Percentiles rank a stretch among this genome's conserved stretches.
Evolutionary conservation across 2,797 vertebrate genomes (phyloP).

Genomic region (Galagoides demidoff): DNA sequence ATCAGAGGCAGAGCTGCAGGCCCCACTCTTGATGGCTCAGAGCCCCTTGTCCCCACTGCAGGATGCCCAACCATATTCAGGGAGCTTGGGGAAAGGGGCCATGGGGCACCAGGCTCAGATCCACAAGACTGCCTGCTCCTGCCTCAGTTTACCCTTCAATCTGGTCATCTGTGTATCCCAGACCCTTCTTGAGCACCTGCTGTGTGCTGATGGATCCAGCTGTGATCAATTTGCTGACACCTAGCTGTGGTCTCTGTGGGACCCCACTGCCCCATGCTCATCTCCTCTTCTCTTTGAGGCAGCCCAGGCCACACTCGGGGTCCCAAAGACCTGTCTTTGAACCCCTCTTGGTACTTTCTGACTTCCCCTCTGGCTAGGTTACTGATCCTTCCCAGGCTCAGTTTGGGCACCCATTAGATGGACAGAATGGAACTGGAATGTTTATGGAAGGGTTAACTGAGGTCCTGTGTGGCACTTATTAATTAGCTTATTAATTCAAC

Average conservation of each 20-base stretch:
- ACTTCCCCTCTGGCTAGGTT: not conserved
- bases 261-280: not conserved
- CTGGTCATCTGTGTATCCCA: not conserved
- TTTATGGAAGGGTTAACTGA: not conserved
- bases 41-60: not conserved
- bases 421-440: not conserved
- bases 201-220: not conserved
- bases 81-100: not conserved
- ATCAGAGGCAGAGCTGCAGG: not conserved
- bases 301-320: not conserved
- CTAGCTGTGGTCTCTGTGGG: not conserved
- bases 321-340: not conserved
- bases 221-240: not conserved
- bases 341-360: not conserved
- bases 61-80: not conserved
- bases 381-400: not conserved
- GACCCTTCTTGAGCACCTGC: not conserved
- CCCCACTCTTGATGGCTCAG: not conserved
- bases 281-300: not conserved
- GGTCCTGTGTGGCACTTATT: conserved; percentile 16
- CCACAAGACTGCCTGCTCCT: not conserved
- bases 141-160: not conserved
- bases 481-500: conserved; percentile 56
- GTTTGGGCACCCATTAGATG: not conserved
- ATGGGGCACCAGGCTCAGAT: not conserved